Base-by-base conservation (phyloP, 2,797 vertebrate genomes). In the Sebastes oblongus region DNA sequence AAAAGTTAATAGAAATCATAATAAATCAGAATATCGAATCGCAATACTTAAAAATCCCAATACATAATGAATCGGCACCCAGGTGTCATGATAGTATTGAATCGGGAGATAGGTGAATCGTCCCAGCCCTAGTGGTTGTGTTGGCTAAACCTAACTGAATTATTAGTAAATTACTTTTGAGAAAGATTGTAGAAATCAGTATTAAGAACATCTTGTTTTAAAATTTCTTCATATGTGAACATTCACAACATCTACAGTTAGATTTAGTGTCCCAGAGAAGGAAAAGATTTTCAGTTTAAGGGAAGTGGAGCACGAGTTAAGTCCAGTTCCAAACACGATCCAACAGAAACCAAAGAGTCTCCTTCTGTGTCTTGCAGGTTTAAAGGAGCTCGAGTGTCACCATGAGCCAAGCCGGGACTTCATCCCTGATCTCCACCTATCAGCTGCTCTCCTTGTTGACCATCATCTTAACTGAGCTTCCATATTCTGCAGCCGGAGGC, bases 351-450 rank as follows among this genome's bases (percentile, higher is more conserved):
- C 5, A n/a, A 14, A 14, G n/a, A 13, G 32, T 25, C 5, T 27
- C 36, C 64, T 39, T 29, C 13, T 22, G 50, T 22, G 66, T 81
- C 75, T 89, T 82, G 9, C 92, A 98, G 97, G 91, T 89, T 93
- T 86, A 95, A 93, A 76, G 84, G 91, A 89, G 71, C 84, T 75
- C 64, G 90, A 50, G 54, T 3, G 20, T 5, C 87, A 92, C 89
- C 90, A 98, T 98, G 97, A 91, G 77, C 14, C 91, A 1, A 70
- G 82, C 88, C 72, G 54, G 71, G 75, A 90, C 77, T 16, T 55
- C 76, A 2, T 68, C 79, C 7, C 50, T 80, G 61, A 87, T 88
- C 70, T 90, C 89, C 4, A 88, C 88, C 78, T 78, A 92, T 72
- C 91, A 86, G n/a, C 91, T 97, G 58, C 82, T 96, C 52, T 75